Evolutionary conservation across 2,888 invertebrate species (phyloP), one percentile per base, ranked within the genome.

Genomic region (Apotomis capreana): DNA sequence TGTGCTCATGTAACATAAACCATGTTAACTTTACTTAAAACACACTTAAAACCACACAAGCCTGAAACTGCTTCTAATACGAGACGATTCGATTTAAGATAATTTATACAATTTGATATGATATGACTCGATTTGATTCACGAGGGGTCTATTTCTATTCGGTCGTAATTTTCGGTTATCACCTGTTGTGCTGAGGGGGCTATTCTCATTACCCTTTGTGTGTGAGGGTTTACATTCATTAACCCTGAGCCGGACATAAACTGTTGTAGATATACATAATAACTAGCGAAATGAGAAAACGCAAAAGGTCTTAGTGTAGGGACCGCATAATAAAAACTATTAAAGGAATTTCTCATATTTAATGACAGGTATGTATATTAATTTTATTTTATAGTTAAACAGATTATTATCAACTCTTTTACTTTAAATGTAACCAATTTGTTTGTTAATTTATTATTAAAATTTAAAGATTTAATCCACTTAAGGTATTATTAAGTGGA

Each of bases 291-390:
- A 40, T 6, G 40, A 40, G 40, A 40, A 15, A 55, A 55, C 44
- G 55, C 55, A 65, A 55, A 55, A 15, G 64, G 46, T 46, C 46
- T 61, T 10, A 46, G 64, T 26, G 26, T 15, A 55, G 44, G 55
- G 55, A 6, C 5, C 15, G 44, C 44, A 65, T 65, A 6, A 26
- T 64, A 75, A 67, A 74, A 68, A 55, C 51, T 59, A 61, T 54
- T 3, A 44, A 8, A 6, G 58, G 5, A 9, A 49, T 49, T 10
- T 49, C 49, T 6, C 49, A 10, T 9, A 40, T 40, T 26, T 26
- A 2, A 26, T 26, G 26, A 26, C 26, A 26, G 1, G 26, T n/a
- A n/a, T n/a, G n/a, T n/a, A n/a, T n/a, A n/a, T n/a, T n/a, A n/a
- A n/a, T n/a, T n/a, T n/a, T n/a, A n/a, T n/a, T n/a, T n/a, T n/a